A percentile compares a stretch with the other conserved stretches of the same genome.
These are phyloP conservation scores for Ormyrus labotus DNA, from an alignment of 2,888 invertebrate genomes.

Conservation along the genomic window DNA sequence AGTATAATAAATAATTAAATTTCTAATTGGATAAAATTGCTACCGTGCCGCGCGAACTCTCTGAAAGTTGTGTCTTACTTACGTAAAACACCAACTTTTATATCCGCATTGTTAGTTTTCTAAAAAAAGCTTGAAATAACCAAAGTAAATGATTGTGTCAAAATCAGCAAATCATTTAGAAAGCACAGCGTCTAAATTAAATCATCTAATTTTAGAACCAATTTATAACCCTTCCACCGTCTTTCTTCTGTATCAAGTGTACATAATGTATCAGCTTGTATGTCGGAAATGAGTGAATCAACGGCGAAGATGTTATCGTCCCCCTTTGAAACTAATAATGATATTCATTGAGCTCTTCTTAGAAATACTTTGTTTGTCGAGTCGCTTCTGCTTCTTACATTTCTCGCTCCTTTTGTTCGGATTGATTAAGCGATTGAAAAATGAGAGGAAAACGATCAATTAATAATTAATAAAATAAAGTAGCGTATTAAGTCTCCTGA, in stretches of 20 bases:
- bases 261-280: background rate
- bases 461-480: too few species aligned
- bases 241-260: background rate
- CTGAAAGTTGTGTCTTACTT: too few species aligned
- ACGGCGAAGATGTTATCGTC: constrained; percentile 27
- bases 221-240: background rate
- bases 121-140: background rate
- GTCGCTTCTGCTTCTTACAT: background rate
- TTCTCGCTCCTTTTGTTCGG: too few species aligned
- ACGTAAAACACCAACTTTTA: too few species aligned
- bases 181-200: background rate
- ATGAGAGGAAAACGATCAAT: too few species aligned
- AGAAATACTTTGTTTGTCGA: constrained; percentile 28
- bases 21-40: too few species aligned
- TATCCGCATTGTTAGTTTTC: background rate
- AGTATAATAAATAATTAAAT: background rate
- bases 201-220: background rate
- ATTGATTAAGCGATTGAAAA: too few species aligned
- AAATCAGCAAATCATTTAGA: background rate
- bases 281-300: constrained; percentile 37
- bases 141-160: background rate
- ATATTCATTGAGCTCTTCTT: constrained; percentile 38
- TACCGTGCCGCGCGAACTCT: too few species aligned
- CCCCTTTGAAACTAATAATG: constrained; percentile 2
- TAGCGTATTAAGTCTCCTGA: too few species aligned